Evolutionary conservation across 2,888 invertebrate genomes (phyloP).

Genomic region (Erebia epiphron): DNA sequence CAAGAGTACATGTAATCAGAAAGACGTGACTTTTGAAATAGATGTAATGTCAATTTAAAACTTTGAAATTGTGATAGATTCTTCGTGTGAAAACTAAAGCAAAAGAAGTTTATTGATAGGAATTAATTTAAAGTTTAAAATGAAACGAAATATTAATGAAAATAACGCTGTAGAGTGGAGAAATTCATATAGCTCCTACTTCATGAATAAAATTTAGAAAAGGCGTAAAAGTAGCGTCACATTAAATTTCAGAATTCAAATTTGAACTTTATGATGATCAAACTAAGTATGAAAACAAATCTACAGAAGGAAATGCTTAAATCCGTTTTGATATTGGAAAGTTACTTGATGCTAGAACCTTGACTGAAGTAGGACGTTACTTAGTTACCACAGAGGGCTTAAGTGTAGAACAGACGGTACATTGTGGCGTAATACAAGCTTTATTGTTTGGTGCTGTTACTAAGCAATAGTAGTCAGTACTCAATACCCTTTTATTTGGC

Average conservation of each 20-base stretch:
- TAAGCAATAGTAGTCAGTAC: slow-evolving; percentile 42
- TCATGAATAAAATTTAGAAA: slow-evolving; percentile 61
- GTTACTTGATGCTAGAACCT: slow-evolving; percentile 66
- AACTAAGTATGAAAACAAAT: not conserved
- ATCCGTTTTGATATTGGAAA: slow-evolving; percentile 26
- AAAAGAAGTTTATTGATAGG: slow-evolving; percentile 24
- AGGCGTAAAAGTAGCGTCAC: not conserved
- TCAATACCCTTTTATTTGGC: slow-evolving; percentile 27
- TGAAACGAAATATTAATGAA: slow-evolving; percentile 30
- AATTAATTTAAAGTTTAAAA: slow-evolving; percentile 40
- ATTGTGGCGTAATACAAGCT: slow-evolving; percentile 60
- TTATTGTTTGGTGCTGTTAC: slow-evolving; percentile 57
- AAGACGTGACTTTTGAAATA: slow-evolving; percentile 63
- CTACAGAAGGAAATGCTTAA: slow-evolving; percentile 29
- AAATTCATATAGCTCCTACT: slow-evolving; percentile 63
- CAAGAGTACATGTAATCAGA: slow-evolving; percentile 51
- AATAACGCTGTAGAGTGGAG: slow-evolving; percentile 39
- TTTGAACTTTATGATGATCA: slow-evolving; percentile 5
- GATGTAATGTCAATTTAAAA: slow-evolving; percentile 30
- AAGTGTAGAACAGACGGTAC: slow-evolving; percentile 72
- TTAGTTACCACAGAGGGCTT: slow-evolving; percentile 75
- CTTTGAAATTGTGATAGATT: slow-evolving; percentile 60
- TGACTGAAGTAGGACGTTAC: slow-evolving; percentile 77
- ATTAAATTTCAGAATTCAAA: not conserved
- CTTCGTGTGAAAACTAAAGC: slow-evolving; percentile 50